Evolutionary conservation across 1,140 invertebrate species (phyloP).

Genomic region (Battus philenor): DNA sequence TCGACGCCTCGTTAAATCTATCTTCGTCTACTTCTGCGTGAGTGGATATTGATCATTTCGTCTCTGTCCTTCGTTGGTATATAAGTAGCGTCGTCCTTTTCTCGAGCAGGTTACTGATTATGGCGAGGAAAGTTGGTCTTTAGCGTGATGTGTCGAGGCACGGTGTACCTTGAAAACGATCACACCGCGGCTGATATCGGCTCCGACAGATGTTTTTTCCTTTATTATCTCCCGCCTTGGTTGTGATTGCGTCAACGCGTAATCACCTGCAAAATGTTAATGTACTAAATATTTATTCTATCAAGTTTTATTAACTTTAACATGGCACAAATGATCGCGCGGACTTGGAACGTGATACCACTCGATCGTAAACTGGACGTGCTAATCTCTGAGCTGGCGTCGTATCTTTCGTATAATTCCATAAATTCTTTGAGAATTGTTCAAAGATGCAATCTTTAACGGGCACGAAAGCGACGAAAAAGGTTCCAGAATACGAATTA

Average conservation of each 20-base stretch:
- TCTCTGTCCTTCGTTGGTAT: conserved; percentile 27
- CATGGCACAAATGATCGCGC: too few species aligned
- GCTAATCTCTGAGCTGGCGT: too few species aligned
- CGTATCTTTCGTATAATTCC: too few species aligned
- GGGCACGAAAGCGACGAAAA: background rate
- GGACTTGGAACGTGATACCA: too few species aligned
- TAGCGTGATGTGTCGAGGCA: conserved; percentile 24
- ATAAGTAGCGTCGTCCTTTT: conserved; percentile 29
- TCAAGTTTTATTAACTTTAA: too few species aligned
- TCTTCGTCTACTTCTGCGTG: conserved; percentile 48
- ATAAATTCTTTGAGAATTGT: too few species aligned
- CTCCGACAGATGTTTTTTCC: conserved; percentile 46
- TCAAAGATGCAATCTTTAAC: background rate
- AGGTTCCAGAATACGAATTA: conserved; percentile 9
- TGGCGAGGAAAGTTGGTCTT: conserved; percentile 58
- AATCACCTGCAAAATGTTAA: too few species aligned
- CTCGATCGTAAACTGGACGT: too few species aligned
- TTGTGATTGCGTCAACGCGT: conserved; percentile 5
- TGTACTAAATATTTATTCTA: too few species aligned
- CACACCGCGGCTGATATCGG: conserved; percentile 24
- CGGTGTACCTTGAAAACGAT: conserved; percentile 19
- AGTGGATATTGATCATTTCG: conserved; percentile 26
- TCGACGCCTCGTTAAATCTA: conserved; percentile 26
- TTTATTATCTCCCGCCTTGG: conserved; percentile 11
- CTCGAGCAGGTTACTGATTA: conserved; percentile 46